phyloP scores from a whole-genome alignment of 2,888 invertebrate species.

The Apotomis capreana region DNA sequence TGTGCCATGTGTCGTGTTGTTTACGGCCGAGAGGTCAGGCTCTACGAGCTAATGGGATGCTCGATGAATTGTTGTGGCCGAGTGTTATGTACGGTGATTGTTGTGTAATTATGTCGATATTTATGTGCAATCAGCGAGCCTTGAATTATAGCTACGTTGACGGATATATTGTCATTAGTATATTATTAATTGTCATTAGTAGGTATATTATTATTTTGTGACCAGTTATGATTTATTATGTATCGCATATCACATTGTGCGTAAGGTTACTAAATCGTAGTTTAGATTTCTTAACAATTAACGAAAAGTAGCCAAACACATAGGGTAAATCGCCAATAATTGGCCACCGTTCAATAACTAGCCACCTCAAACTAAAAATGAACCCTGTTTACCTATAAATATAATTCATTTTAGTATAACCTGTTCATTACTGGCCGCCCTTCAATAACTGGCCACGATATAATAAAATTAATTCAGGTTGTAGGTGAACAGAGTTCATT shows the following conservation, averaged over 20 bases:
- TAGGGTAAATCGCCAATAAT: too few species aligned
- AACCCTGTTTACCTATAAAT: too few species aligned
- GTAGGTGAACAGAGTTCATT: too few species aligned
- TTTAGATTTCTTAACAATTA: too few species aligned
- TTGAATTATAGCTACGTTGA: conserved; percentile 20
- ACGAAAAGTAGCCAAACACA: too few species aligned
- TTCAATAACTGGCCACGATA: too few species aligned
- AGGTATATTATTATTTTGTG: conserved; percentile 11
- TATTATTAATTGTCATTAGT: not conserved
- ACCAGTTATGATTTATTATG: not conserved
- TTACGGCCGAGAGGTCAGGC: conserved; percentile 5
- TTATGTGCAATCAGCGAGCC: conserved; percentile 1
- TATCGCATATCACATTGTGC: too few species aligned
- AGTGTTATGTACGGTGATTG: conserved; percentile 16
- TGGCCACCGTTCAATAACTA: too few species aligned
- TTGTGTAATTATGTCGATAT: conserved; percentile 15
- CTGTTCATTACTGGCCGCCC: too few species aligned
- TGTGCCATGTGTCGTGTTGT: conserved; percentile 23
- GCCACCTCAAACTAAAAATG: too few species aligned
- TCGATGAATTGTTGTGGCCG: conserved; percentile 10
- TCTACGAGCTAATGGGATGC: conserved; percentile 5
- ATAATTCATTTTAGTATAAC: too few species aligned
- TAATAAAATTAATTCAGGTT: too few species aligned
- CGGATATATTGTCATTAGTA: not conserved
- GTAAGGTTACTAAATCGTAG: not conserved